Conservation (phyloP, 2,888 invertebrate genomes). For the Aspidiotus destructor region DNA sequence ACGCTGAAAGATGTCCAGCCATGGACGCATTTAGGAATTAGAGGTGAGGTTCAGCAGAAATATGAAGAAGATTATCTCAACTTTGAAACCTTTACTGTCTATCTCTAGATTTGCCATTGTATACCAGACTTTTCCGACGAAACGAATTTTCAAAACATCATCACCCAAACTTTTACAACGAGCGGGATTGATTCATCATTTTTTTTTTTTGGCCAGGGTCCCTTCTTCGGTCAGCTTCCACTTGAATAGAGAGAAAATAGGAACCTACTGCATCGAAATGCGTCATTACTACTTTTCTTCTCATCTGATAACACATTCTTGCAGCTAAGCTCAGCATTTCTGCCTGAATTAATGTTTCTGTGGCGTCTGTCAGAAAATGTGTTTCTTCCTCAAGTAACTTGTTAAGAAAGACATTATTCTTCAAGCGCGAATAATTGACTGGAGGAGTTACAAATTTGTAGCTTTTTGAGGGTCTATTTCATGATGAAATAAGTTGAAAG, state of each 20-base stretch:
- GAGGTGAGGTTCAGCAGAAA: too few species aligned
- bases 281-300: background rate
- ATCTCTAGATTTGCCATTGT: too few species aligned
- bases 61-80: too few species aligned
- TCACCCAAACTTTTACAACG: too few species aligned
- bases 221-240: background rate
- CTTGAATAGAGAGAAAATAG: background rate
- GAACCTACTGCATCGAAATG: background rate
- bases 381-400: background rate
- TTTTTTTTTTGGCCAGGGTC: slow-evolving; percentile 2
- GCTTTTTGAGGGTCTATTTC: background rate
- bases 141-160: too few species aligned
- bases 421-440: background rate
- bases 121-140: too few species aligned
- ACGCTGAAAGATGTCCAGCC: too few species aligned
- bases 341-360: background rate
- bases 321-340: background rate
- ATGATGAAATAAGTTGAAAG: background rate
- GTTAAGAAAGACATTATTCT: background rate
- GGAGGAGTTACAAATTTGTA: background rate
- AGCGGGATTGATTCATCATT: background rate
- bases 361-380: background rate
- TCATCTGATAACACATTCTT: background rate
- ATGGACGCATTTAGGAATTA: too few species aligned
- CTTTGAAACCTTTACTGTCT: too few species aligned